Percentiles rank a stretch among this genome's conserved stretches.
These are phyloP conservation scores for Lasius platythorax DNA, from an alignment of 2,888 invertebrate species.

Conservation along the genomic window DNA sequence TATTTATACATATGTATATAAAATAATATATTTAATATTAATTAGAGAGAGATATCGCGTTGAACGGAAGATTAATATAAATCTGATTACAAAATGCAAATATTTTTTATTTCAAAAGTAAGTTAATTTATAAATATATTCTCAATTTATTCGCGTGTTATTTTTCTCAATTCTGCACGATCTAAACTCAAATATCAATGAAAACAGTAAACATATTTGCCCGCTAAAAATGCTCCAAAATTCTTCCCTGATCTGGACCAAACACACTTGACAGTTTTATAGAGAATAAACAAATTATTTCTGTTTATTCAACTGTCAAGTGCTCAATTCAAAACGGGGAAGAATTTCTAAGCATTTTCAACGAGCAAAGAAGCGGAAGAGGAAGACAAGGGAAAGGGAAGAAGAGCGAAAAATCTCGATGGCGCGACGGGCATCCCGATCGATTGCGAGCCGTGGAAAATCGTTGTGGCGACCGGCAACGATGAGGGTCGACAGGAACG, in stretches of 20 bases:
- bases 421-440: slow-evolving; percentile 7
- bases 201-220: neutral
- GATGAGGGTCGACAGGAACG: slow-evolving; percentile 62
- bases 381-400: neutral
- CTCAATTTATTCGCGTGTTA: neutral
- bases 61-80: too few relatives aligned
- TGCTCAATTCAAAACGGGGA: neutral
- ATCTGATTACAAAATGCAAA: too few relatives aligned
- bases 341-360: neutral
- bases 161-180: neutral
- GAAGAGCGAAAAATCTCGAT: slow-evolving; percentile 2
- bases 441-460: slow-evolving; percentile 61
- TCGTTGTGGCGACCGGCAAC: slow-evolving; percentile 43
- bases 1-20: neutral
- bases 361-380: slow-evolving; percentile 10
- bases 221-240: neutral
- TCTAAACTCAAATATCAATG: neutral
- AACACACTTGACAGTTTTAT: neutral
- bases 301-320: slow-evolving; percentile 3
- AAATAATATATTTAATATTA: neutral
- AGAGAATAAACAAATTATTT: neutral
- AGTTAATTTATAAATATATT: neutral
- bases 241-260: neutral
- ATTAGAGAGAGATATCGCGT: neutral
- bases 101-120: too few relatives aligned